phyloP scores from a whole-genome alignment of 2,113 vertebrate species.

The Cyphomyrus plagiostoma region DNA sequence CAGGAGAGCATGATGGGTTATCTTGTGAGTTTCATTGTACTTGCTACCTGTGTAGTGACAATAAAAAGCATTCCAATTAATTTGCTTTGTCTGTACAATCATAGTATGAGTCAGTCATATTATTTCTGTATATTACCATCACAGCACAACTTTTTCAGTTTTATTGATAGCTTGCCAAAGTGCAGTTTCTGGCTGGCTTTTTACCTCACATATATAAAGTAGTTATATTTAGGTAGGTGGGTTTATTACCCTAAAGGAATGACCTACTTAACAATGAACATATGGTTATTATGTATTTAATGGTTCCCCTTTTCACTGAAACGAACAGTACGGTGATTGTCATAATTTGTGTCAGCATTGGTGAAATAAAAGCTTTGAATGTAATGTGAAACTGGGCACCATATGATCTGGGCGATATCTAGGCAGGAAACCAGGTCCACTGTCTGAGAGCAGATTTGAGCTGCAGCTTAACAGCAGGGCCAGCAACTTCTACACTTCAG shows the following conservation, averaged over 20 bases:
- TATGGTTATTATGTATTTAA: background rate
- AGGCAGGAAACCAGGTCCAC: conserved; percentile 13
- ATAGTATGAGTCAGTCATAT: background rate
- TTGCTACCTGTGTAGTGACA: background rate
- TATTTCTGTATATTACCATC: background rate
- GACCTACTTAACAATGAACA: background rate
- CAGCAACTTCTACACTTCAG: background rate
- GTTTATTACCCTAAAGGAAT: background rate
- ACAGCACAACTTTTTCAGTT: background rate
- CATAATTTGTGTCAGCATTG: background rate
- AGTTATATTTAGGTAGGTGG: background rate
- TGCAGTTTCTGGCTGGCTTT: background rate
- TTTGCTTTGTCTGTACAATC: background rate
- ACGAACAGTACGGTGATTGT: background rate
- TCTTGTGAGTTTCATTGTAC: background rate
- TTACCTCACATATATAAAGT: background rate
- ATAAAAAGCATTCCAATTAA: background rate
- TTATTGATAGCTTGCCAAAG: background rate
- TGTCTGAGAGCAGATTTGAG: background rate
- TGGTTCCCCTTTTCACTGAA: background rate
- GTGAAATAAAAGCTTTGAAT: background rate
- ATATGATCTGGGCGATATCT: background rate
- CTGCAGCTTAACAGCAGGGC: background rate
- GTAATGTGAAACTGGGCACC: background rate
- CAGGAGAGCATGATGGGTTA: background rate